Base-by-base conservation (phyloP, 2,797 vertebrate species). In the Spea hammondii region DNA sequence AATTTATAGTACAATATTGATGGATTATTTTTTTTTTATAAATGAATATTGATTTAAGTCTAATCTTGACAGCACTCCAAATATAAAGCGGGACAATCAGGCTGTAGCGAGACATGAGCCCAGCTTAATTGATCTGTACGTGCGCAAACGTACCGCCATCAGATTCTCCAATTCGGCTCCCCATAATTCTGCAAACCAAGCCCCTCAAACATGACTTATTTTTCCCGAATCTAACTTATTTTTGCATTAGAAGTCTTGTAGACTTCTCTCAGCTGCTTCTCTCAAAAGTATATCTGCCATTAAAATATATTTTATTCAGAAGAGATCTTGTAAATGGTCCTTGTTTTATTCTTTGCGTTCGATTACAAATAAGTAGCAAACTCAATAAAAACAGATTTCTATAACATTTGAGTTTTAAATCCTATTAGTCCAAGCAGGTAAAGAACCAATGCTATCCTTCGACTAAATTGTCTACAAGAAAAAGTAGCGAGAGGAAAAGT, bases 291-390 rank as follows among this genome's bases (percentile, higher is more conserved):
- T 32, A 76, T 80, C 73, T 70, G 45, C 47, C 74, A 76, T 60
- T 80, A 48, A 72, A 76, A 80, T 53, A 72, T 67, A 67, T 74
- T 74, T 53, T 67, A 68, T 79, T 69, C 62, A 66, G 71, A 66
- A 51, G 13, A 67, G 65, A 50, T 47, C 13, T 5, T 13, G 57
- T 65, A 62, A 72, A 76, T 62, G 9, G 59, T 62, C 46, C 45
- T 7, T 60, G 46, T 60, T 62, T 72, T 48, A 72, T 60, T 72
- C 70, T 6, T 62, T 62, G 12, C 47, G 65, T 44, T 64, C 17
- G 45, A 45, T 54, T 13, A 48, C n/a, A 54, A 72, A 70, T 11
- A 57, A 47, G 13, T 70, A 51, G 14, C 11, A n/a, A 46, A 44
- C 64, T 51, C 55, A 74, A 70, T 57, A 70, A 70, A 79, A 57